Base-by-base conservation (phyloP, 2,113 vertebrate genomes). In the Rostratula benghalensis region DNA sequence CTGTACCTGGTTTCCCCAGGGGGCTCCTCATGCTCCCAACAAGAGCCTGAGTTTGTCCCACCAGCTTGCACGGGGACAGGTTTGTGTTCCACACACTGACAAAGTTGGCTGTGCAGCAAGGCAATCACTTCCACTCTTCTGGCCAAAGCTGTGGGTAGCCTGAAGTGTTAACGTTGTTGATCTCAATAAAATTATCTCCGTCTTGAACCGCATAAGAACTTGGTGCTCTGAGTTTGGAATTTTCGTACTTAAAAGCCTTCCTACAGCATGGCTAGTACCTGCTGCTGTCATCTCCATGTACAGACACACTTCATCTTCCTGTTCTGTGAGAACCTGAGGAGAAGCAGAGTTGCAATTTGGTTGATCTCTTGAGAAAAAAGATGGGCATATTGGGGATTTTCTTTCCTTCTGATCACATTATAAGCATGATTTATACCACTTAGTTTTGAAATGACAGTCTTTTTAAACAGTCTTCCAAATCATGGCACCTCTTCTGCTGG, bases 351-450 rank as follows among this genome's bases (percentile, higher is more conserved):
- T 84, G n/a, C 69, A 48, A 2, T 46, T 56, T 4, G 1, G 50
- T 71, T 74, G 45, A 30, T 86, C 67, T 90, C 83, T 60, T 59
- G 73, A 87, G 86, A 91, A 43, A 30, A 56, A 51, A 87, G 83
- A 76, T 37, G 43, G 59, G 43, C 30, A 69, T 45, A 21, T 28
- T 82, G 51, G 74, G 83, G 61, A 61, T 93, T 93, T 89, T 45
- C 74, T 75, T 90, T 23, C 81, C 78, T 91, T 94, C 76, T 56
- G 21, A 67, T 80, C 22, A 11, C 33, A 16, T 82, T 51, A 60
- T 7, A 12, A 53, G 57, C 65, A n/a, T 0, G 0, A 86, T 82
- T 87, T 87, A 64, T 79, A 31, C 41, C 48, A 37, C 50, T 91
- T 54, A 8, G 17, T 74, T 94, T 80, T 27, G 53, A 54, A 80